Evolutionary conservation across 2,113 vertebrate species (phyloP).

Genomic region (Bettongia penicillata): DNA sequence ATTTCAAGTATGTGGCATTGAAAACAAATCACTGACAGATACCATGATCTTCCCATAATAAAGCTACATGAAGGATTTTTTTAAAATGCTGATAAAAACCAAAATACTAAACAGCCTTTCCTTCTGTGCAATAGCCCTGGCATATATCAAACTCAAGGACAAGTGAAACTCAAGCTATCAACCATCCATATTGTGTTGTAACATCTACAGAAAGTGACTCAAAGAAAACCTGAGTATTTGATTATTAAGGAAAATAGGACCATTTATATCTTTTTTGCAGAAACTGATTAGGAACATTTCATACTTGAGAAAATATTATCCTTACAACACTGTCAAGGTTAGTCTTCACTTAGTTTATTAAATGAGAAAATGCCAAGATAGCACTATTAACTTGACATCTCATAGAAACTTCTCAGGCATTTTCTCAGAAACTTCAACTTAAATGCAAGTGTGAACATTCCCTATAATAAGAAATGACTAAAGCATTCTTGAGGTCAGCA

Average conservation of each 20-base stretch:
- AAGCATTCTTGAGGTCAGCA: background rate
- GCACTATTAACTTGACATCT: background rate
- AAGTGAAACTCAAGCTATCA: background rate
- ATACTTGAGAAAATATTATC: slow-evolving; percentile 23
- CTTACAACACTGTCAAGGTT: slow-evolving; percentile 15
- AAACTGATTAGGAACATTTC: slow-evolving; percentile 35
- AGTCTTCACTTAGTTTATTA: slow-evolving; percentile 31
- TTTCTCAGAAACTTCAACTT: slow-evolving; percentile 11
- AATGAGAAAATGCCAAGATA: slow-evolving; percentile 42
- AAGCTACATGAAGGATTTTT: background rate
- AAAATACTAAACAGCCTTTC: background rate
- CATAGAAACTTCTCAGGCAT: background rate
- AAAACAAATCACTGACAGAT: slow-evolving; percentile 23
- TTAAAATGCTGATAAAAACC: background rate
- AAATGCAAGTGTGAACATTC: background rate
- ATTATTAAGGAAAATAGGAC: slow-evolving; percentile 9
- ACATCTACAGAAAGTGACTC: background rate
- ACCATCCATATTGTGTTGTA: background rate
- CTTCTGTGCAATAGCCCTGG: background rate
- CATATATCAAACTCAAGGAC: background rate
- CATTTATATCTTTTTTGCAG: background rate
- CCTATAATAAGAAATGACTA: background rate
- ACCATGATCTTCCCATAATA: background rate
- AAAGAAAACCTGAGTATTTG: background rate
- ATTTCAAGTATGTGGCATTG: background rate